Base-by-base conservation (phyloP, 2,888 invertebrate genomes). In the Tetheella fluctuosa region DNA sequence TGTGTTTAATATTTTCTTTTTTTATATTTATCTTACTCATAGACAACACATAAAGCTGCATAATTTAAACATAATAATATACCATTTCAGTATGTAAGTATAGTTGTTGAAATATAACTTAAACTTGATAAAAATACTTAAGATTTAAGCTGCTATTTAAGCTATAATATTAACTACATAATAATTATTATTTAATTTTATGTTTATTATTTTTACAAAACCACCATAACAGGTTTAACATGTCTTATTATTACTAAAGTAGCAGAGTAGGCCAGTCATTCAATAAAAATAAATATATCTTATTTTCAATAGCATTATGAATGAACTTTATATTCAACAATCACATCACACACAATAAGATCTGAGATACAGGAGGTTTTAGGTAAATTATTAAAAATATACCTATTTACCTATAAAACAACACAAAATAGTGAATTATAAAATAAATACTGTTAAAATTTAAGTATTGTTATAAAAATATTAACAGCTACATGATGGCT, bases 401-500 rank as follows among this genome's bases (percentile, higher is more conserved):
- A 37, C 15, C 15, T 37, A 37, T 15, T 12, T 34, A 2, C 1
- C 12, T 8, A 34, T 10, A 10, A 34, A 10, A 34, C 34, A 34
- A 37, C 37, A 37, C 37, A 37, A 1, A 25, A 6, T 13, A 53
- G 4, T 52, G 52, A 30, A 30, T 23, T 54, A 23, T 23, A 42
- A 37, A 37, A 55, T 42, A 23, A 59, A 59, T 34, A 54, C 64
- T 53, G 53, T 53, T 52, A 59, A 59, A 57, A 67, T 64, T 67
- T 64, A 65, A 64, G 59, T 59, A 58, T 63, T 61, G 55, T 55
- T 52, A 59, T 59, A 13, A 34, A 13, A 56, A 13, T 59, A 68
- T 89, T 71, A 93, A 80, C 93, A 93, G 76, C 84, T 89, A 78
- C 93, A 93, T 34, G 92, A 73, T 55, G 93, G 88, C 61, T 94